Conservation (phyloP, 2,888 invertebrate species). For the Matsumyia berberina region DNA sequence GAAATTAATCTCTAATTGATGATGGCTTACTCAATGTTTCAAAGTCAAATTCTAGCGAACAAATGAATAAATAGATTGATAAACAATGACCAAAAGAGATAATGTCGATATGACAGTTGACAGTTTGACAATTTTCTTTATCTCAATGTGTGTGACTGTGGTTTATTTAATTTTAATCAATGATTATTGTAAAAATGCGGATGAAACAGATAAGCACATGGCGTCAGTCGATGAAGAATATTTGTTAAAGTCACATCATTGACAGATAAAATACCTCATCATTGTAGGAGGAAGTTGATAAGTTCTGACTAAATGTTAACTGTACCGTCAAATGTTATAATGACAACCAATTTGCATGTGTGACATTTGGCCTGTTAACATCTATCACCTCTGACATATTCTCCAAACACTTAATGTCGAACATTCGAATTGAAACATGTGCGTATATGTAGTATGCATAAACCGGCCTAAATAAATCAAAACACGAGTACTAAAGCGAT, state of each 20-base stretch:
- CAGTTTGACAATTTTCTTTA: conserved; percentile 7
- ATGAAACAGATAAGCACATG: conserved; percentile 24
- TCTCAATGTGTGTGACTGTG: conserved; percentile 1
- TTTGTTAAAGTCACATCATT: background rate
- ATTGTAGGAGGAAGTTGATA: too few species aligned
- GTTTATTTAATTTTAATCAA: background rate
- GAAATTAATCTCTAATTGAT: conserved; percentile 11
- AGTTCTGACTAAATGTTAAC: too few species aligned
- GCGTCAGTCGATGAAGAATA: background rate
- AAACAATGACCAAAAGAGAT: conserved; percentile 9
- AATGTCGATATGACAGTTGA: conserved; percentile 10
- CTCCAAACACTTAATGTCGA: background rate
- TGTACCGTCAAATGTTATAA: too few species aligned
- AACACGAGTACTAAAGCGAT: too few species aligned
- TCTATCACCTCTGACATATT: background rate
- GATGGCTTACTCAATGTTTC: conserved; percentile 1
- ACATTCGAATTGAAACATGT: background rate
- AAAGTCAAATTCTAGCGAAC: conserved; percentile 20
- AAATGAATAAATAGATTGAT: conserved; percentile 1
- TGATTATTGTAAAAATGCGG: conserved; percentile 9
- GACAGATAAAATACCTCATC: background rate
- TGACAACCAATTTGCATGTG: too few species aligned
- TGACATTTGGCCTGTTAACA: background rate
- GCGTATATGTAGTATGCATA: too few species aligned
- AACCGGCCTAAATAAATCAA: background rate